Evolutionary conservation across 2,888 invertebrate genomes (phyloP).

Genomic region (Polydesmus complanatus): DNA sequence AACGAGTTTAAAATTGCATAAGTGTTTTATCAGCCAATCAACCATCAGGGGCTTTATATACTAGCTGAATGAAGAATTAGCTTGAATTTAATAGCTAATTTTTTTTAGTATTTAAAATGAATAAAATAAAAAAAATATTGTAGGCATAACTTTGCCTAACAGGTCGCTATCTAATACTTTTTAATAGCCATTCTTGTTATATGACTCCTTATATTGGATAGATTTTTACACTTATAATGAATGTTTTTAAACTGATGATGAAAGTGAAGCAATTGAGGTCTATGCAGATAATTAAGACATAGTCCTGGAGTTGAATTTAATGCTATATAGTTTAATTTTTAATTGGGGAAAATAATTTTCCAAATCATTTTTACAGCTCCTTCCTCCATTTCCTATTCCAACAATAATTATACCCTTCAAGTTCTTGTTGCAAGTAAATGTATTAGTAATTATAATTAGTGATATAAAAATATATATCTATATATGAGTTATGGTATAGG

Average conservation of each 20-base stretch:
- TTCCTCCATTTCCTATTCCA: too few species aligned
- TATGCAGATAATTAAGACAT: not conserved
- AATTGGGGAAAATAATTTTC: not conserved
- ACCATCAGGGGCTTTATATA: not conserved
- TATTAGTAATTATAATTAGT: not conserved
- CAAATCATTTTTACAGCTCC: too few species aligned
- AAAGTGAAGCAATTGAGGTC: not conserved
- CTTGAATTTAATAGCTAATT: not conserved
- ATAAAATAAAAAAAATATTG: not conserved
- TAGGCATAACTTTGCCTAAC: not conserved
- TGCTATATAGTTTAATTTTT: not conserved
- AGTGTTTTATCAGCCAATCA: not conserved
- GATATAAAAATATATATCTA: not conserved
- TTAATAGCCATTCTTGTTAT: not conserved
- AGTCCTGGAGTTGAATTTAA: not conserved
- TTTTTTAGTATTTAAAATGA: not conserved
- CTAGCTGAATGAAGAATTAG: not conserved
- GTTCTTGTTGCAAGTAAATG: not conserved
- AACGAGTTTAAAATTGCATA: not conserved
- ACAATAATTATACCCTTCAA: not conserved
- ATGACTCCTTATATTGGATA: not conserved
- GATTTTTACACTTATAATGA: not conserved
- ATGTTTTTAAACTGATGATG: not conserved
- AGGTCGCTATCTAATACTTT: not conserved
- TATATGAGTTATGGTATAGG: not conserved